These are phyloP conservation scores for Noturus placidus DNA, from an alignment of 2,113 vertebrate genomes.

Conservation along the genomic window DNA sequence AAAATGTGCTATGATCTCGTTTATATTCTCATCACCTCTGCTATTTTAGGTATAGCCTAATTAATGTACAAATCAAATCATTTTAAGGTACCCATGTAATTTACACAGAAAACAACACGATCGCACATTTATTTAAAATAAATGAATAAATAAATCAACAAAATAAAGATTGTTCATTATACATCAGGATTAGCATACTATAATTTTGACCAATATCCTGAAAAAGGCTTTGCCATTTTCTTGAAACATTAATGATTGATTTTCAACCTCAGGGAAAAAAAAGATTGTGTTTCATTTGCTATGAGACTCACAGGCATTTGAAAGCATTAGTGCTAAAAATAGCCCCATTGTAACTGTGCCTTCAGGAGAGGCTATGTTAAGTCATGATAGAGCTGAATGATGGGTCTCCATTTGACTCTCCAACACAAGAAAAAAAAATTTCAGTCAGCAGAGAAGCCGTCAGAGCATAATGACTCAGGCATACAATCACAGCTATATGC, in stretches of 20 bases:
- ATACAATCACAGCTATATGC: slow-evolving; percentile 17
- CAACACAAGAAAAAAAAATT: slow-evolving; percentile 22
- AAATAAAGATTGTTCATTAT: not conserved
- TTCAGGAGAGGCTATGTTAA: slow-evolving; percentile 43
- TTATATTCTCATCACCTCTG: slow-evolving; percentile 10
- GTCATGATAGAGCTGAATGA: slow-evolving; percentile 35
- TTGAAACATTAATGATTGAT: slow-evolving; percentile 35
- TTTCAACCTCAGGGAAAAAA: slow-evolving; percentile 23
- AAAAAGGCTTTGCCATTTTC: slow-evolving; percentile 7
- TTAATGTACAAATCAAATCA: slow-evolving; percentile 29
- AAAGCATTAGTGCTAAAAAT: slow-evolving; percentile 48
- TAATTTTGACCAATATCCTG: slow-evolving; percentile 14
- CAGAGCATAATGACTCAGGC: slow-evolving; percentile 37
- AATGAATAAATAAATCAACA: not conserved
- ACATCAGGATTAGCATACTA: not conserved
- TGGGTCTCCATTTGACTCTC: slow-evolving; percentile 35
- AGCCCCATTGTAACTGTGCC: slow-evolving; percentile 39
- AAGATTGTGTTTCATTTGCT: slow-evolving; percentile 44
- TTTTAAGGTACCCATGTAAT: slow-evolving; percentile 26
- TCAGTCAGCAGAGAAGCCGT: slow-evolving; percentile 34
- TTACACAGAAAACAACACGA: slow-evolving; percentile 17
- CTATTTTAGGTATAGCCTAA: slow-evolving; percentile 27
- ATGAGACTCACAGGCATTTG: slow-evolving; percentile 36
- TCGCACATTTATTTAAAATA: not conserved
- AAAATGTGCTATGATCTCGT: slow-evolving; percentile 36